These are phyloP conservation scores for Eupeodes latifasciatus DNA, from an alignment of 2,888 invertebrate species.

Conservation along the genomic window DNA sequence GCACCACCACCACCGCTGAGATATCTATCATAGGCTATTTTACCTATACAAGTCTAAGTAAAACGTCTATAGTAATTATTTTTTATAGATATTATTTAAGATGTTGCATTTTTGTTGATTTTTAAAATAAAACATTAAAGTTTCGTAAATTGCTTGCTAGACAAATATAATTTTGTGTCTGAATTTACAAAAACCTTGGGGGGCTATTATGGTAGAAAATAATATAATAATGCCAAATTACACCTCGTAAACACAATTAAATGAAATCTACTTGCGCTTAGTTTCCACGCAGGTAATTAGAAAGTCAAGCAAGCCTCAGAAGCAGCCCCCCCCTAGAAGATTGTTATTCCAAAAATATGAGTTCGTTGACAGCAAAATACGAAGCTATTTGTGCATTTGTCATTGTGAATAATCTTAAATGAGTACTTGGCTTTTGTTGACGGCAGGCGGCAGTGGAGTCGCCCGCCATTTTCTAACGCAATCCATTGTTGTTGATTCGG, in stretches of 20 bases:
- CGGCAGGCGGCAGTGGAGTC: background rate
- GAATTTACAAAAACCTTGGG: background rate
- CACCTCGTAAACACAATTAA: conserved; percentile 53
- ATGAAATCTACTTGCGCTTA: conserved; percentile 48
- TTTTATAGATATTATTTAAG: conserved; percentile 24
- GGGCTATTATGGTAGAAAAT: conserved; percentile 32
- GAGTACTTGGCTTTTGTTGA: conserved; percentile 12
- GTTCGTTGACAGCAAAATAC: conserved; percentile 13
- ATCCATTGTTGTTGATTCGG: conserved; percentile 44
- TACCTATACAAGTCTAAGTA: background rate
- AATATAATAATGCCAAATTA: conserved; percentile 43
- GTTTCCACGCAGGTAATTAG: conserved; percentile 53
- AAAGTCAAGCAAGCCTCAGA: conserved; percentile 36
- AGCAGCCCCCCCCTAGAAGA: background rate
- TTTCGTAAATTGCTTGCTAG: conserved; percentile 17
- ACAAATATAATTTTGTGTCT: background rate
- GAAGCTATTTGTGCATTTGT: conserved; percentile 13
- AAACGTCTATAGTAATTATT: conserved; percentile 2
- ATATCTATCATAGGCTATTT: background rate
- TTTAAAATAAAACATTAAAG: background rate
- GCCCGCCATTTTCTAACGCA: background rate
- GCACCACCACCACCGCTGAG: background rate
- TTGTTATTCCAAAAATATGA: conserved; percentile 35
- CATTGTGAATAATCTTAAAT: conserved; percentile 38
- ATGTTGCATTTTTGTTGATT: background rate